These are phyloP conservation scores for Epinephelus cyanopodus DNA, from an alignment of 2,113 vertebrate genomes.

Conservation along the genomic window DNA sequence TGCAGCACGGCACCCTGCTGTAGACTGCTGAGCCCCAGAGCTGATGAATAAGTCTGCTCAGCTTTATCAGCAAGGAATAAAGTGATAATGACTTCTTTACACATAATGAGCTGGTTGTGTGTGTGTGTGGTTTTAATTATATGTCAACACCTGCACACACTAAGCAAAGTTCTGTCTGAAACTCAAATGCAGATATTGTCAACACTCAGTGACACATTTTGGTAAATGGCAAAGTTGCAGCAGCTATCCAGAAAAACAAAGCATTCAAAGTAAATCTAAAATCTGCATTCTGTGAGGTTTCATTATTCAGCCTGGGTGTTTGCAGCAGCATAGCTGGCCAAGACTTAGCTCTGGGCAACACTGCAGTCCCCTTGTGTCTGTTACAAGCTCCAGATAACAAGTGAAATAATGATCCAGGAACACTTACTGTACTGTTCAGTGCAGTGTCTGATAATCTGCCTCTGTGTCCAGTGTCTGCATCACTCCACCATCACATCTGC, in stretches of 20 bases:
- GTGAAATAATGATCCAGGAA: conserved; percentile 41
- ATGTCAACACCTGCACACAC: background rate
- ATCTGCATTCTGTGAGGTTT: conserved; percentile 5
- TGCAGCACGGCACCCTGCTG: background rate
- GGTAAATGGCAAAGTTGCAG: background rate
- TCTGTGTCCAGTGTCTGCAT: conserved; percentile 67
- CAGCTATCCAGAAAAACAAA: background rate
- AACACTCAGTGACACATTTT: conserved; percentile 1
- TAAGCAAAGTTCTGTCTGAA: conserved; percentile 25
- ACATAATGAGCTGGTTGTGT: background rate
- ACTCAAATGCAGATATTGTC: background rate
- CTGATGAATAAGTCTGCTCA: conserved; percentile 10
- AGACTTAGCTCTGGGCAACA: conserved; percentile 38
- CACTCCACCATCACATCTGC: conserved; percentile 61
- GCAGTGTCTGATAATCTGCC: conserved; percentile 43
- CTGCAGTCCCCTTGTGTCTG: conserved; percentile 50
- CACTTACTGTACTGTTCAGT: conserved; percentile 72
- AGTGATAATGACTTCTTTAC: conserved; percentile 21
- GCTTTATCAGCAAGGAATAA: conserved; percentile 5
- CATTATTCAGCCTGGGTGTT: conserved; percentile 37
- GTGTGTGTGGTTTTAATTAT: background rate
- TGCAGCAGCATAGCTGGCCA: conserved; percentile 49
- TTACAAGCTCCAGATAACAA: conserved; percentile 46
- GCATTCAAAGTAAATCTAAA: background rate
- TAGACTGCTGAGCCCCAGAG: background rate